These are phyloP conservation scores for Decapterus maruadsi DNA, from an alignment of 2,797 vertebrate genomes.

Conservation along the genomic window DNA sequence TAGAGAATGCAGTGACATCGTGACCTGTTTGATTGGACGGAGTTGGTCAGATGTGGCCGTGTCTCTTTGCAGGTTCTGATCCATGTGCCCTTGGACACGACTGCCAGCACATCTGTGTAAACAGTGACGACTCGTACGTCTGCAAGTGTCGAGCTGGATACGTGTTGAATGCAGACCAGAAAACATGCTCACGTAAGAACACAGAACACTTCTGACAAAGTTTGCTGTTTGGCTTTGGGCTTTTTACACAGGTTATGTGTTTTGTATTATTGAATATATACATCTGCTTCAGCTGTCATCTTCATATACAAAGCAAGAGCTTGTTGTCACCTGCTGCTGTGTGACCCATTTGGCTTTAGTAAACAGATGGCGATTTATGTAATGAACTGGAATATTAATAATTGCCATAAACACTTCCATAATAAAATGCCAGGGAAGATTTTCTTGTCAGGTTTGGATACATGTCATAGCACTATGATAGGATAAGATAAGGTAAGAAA, in stretches of 20 bases:
- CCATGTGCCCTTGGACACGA: constrained; percentile 78
- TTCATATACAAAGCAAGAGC: not conserved
- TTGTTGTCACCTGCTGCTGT: not conserved
- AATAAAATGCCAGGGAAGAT: not conserved
- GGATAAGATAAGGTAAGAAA: no score
- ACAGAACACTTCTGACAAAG: not conserved
- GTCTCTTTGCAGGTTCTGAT: constrained; percentile 59
- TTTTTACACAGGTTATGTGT: not conserved
- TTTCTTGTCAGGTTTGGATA: constrained; percentile 67
- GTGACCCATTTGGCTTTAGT: not conserved
- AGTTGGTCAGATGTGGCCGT: not conserved
- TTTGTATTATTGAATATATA: not conserved
- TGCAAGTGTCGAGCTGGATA: constrained; percentile 86
- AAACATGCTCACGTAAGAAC: constrained; percentile 84
- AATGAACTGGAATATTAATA: not conserved
- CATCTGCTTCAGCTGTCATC: not conserved
- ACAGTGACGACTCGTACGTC: constrained; percentile 67
- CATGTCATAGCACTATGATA: constrained; percentile 64
- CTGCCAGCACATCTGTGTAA: constrained; percentile 86
- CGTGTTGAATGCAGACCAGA: constrained; percentile 82
- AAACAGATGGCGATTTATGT: not conserved
- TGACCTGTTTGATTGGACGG: not conserved
- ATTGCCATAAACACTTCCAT: not conserved
- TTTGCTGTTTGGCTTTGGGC: not conserved
- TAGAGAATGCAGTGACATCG: not conserved